Evolutionary conservation across 2,888 invertebrate species (phyloP).

Genomic region (Ectemnius cavifrons): DNA sequence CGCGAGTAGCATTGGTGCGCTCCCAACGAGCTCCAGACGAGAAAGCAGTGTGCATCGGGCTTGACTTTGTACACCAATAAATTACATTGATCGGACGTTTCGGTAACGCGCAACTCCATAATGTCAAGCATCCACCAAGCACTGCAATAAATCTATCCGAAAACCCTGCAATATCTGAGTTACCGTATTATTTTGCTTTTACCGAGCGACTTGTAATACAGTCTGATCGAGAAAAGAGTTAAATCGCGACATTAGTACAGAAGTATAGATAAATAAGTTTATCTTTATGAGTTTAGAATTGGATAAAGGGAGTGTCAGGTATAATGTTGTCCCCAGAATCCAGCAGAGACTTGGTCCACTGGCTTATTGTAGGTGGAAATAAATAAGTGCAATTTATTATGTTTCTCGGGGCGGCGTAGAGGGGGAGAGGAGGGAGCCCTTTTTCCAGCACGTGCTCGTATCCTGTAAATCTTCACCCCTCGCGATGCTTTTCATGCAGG

Average conservation of each 20-base stretch:
- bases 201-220: too few relatives aligned
- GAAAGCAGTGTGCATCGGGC: background rate
- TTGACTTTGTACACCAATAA: slow-evolving; percentile 14
- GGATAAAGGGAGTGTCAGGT: too few relatives aligned
- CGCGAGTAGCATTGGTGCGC: background rate
- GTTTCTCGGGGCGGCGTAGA: slow-evolving; percentile 12
- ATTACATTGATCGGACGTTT: slow-evolving; percentile 8
- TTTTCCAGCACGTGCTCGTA: background rate
- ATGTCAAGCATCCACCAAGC: too few relatives aligned
- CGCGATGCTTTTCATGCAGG: slow-evolving; percentile 4
- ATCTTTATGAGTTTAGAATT: too few relatives aligned
- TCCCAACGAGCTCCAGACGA: background rate
- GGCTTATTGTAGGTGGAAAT: slow-evolving; percentile 26
- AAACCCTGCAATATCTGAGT: too few relatives aligned
- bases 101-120: slow-evolving; percentile 3
- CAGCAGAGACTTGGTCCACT: background rate
- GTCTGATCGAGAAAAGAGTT: too few relatives aligned
- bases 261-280: too few relatives aligned
- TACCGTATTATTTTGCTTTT: too few relatives aligned
- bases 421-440: slow-evolving; percentile 20
- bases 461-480: slow-evolving; percentile 22
- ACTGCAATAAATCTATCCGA: too few relatives aligned
- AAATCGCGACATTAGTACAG: too few relatives aligned
- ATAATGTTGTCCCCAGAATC: too few relatives aligned
- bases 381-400: slow-evolving; percentile 54